A percentile compares a stretch with the other conserved stretches of the same genome.
These are phyloP conservation scores for Drepanosiphum platanoidis DNA, from an alignment of 2,888 invertebrate species.

Conservation along the genomic window DNA sequence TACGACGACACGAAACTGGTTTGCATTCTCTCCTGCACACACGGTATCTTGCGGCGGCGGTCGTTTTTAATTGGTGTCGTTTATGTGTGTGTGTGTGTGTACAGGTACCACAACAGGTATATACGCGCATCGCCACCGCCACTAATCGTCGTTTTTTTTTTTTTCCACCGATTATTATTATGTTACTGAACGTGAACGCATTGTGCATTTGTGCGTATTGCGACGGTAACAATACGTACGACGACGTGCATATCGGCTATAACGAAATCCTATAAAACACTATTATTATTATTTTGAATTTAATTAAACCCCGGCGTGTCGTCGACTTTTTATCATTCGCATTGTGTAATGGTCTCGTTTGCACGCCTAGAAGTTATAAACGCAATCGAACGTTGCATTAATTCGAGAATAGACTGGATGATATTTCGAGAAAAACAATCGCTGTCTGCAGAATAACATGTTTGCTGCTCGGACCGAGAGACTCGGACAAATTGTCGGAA, in stretches of 20 bases:
- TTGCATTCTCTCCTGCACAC: conserved; percentile 32
- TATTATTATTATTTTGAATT: too few relatives aligned
- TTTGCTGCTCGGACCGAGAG: too few relatives aligned
- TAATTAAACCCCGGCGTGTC: too few relatives aligned
- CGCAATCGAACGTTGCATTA: too few relatives aligned
- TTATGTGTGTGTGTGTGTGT: neutral
- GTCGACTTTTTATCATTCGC: too few relatives aligned
- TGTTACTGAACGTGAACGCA: neutral
- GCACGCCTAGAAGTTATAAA: too few relatives aligned
- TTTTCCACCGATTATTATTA: neutral
- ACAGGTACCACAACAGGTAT: neutral
- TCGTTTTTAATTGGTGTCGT: conserved; percentile 50
- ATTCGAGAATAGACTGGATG: too few relatives aligned
- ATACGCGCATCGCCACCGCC: neutral
- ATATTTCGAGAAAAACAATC: too few relatives aligned
- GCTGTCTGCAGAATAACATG: too few relatives aligned
- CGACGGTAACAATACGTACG: neutral
- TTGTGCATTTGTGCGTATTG: neutral
- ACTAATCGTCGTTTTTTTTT: conserved; percentile 9
- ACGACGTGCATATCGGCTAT: neutral
- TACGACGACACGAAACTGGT: conserved; percentile 54
- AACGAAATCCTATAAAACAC: too few relatives aligned
- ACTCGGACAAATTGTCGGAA: too few relatives aligned
- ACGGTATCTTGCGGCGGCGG: conserved; percentile 27
- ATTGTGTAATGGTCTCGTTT: too few relatives aligned